phyloP scores from a whole-genome alignment of 2,797 vertebrate species.

The Monodelphis domestica region DNA sequence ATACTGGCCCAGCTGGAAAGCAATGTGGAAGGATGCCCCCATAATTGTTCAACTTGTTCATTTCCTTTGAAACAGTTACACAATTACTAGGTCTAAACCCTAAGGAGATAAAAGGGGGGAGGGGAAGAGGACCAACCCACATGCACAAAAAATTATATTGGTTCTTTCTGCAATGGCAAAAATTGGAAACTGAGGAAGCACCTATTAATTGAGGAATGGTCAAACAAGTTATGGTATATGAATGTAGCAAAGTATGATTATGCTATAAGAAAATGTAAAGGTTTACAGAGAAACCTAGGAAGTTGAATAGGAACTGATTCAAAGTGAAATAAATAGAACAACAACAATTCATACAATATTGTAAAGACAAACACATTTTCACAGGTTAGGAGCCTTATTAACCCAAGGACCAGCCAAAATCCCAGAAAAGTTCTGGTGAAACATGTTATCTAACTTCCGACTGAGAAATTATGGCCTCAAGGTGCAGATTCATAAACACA shows the following conservation, averaged over 20 bases:
- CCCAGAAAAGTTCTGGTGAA: background rate
- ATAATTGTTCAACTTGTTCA: too few relatives aligned
- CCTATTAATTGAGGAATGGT: background rate
- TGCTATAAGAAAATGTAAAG: too few relatives aligned
- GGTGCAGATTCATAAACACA: background rate
- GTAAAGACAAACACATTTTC: background rate
- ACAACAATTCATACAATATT: background rate
- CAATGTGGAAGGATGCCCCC: too few relatives aligned
- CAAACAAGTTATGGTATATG: too few relatives aligned
- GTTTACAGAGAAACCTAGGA: background rate
- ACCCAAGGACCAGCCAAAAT: background rate
- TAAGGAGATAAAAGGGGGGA: background rate
- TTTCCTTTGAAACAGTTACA: background rate
- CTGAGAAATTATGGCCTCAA: background rate
- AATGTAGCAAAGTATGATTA: too few relatives aligned
- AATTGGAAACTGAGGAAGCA: background rate
- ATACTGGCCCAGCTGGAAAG: slow-evolving; percentile 38
- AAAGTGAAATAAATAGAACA: background rate
- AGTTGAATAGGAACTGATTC: background rate
- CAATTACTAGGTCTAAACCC: background rate
- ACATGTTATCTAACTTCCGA: background rate
- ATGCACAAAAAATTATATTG: background rate
- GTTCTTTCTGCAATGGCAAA: background rate
- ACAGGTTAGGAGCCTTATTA: background rate
- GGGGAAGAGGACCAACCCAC: background rate